phyloP scores from a whole-genome alignment of 2,113 vertebrate genomes.

The Neopipo cinnamomea region DNA sequence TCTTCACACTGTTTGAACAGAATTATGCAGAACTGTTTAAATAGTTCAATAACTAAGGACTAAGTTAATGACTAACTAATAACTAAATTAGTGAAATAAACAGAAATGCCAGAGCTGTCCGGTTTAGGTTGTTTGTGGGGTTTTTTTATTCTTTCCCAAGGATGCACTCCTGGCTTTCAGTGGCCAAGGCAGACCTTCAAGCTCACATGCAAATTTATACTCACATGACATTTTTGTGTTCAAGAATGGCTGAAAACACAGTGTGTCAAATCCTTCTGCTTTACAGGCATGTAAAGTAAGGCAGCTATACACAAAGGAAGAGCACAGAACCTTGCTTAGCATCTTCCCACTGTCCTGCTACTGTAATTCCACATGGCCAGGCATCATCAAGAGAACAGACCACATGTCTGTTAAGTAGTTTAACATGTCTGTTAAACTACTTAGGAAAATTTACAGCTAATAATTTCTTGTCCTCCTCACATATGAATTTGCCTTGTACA shows the following conservation, averaged over 20 bases:
- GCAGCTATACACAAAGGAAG: neutral
- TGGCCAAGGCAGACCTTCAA: neutral
- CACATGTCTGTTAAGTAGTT: neutral
- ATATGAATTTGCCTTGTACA: neutral
- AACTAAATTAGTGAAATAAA: neutral
- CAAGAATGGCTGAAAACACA: neutral
- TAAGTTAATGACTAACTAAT: neutral
- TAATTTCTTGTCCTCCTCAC: neutral
- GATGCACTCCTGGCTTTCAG: neutral
- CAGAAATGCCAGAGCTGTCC: neutral
- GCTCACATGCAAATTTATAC: neutral
- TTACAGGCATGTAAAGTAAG: neutral
- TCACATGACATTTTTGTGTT: neutral
- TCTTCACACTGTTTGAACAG: slow-evolving; percentile 62
- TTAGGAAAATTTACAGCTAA: neutral
- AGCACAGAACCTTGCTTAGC: neutral
- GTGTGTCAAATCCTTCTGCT: neutral
- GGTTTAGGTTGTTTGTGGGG: neutral
- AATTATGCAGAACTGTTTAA: neutral
- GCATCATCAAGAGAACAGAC: neutral
- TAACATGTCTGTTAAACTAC: neutral
- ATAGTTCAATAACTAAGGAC: neutral
- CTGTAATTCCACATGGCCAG: neutral
- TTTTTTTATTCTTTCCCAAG: neutral
- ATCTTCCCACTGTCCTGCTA: neutral